Evolutionary conservation across 2,797 vertebrate species (phyloP), one percentile per base, ranked within the genome.

Genomic region (Crenuchus spilurus): DNA sequence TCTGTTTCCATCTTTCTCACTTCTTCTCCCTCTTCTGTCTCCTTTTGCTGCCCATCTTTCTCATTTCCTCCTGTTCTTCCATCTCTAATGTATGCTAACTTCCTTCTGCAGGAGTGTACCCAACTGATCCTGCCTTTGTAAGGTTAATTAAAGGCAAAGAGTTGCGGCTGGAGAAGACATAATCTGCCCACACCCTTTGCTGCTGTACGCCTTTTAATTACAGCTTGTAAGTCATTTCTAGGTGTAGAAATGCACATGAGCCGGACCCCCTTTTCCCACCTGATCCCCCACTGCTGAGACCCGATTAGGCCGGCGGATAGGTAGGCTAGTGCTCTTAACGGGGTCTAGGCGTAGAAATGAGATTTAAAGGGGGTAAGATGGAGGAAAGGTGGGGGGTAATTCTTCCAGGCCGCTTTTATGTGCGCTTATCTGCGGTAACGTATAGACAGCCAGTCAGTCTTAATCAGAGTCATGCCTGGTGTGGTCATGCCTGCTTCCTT

Each of bases 111-210:
- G 51, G 37, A 51, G 60, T 70, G 62, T 73, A 87, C 35, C 54
- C 58, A 80, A 75, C 82, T 78, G 87, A 92, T 88, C 88, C 84
- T 76, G 85, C 86, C 86, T 88, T 89, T 89, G 86, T 90, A 84
- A 86, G 87, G 88, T 90, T 91, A 89, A 91, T 90, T 90, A 88
- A 88, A 91, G 84, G 82, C 89, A 88, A n/a, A 77, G 78, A 88
- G 84, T 84, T 85, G 84, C 84, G 85, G 87, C 87, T 83, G 86
- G 76, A 80, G 84, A 82, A 89, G 87, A 84, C 84, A 86, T 88
- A 86, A 90, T 90, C 87, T 90, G 80, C 80, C 79, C 24, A 68
- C 68, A 73, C 72, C 60, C n/a, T 66, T n/a, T 52, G 44, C 70
- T 54, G 63, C 66, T 69, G 72, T 76, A 77, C 74, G 68, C 76